Base-by-base conservation (phyloP, 1,140 invertebrate genomes). In the Pantala flavescens region DNA sequence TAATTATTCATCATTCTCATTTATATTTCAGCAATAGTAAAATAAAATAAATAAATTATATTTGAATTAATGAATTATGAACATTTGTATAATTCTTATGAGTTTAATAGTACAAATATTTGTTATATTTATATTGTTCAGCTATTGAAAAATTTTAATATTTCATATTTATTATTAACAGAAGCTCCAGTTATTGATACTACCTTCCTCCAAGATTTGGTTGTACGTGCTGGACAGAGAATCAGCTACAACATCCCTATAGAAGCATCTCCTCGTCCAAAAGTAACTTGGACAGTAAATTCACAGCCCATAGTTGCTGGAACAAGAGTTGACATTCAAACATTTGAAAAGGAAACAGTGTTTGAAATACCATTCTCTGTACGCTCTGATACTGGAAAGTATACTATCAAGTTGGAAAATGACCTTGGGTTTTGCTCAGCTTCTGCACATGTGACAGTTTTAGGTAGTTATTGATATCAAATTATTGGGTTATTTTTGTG, bases 201-300 rank as follows among this genome's bases (percentile, higher is more conserved):
- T 78, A 87, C 87, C 73, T 84, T 93, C 1, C 83, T 98, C 28
- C 88, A 91, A 81, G 95, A 98, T 82, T 86, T 97, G 71, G 91
- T 91, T 36, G 93, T 98, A 0, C 90, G 90, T 79, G 96, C 93
- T 74, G 96, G 96, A 73, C 93, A 96, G 77, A 91, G 93, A 71
- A 93, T 98, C 77, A 90, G 89, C 76, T 97, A 92, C 83, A 91
- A 89, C 74, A 90, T 98, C 75, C 94, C 95, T 23, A 94, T 98
- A 76, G 91, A 93, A 82, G 92, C 91, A 0, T 91, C 91, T 9
- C 92, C 92, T 0, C 90, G 89, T 80, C 92, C 92, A 0, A 89
- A 86, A 12, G 90, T 90, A n/a, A 92, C 89, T 81, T 99, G 98
- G 98, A 89, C 89, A 36, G 88, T 95, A 76, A 94, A 98, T 82